Evolutionary conservation across 2,888 invertebrate genomes (phyloP), one percentile per base, ranked within the genome.

Genomic region (Osedax frankpressi): DNA sequence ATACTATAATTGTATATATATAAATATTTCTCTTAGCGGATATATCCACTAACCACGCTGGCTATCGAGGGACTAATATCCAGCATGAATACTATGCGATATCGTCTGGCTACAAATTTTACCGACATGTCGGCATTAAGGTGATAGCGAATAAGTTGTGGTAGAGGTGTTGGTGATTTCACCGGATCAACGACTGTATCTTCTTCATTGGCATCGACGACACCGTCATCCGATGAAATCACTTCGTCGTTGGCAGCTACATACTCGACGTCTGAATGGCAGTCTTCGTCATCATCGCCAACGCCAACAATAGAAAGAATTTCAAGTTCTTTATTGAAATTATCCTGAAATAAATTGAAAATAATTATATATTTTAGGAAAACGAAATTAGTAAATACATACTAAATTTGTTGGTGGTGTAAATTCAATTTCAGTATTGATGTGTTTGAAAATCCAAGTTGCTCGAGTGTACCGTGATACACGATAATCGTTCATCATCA

Each of bases 21-120:
- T n/a, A n/a, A n/a, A n/a, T n/a, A n/a, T n/a, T n/a, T n/a, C n/a
- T n/a, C n/a, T n/a, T n/a, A n/a, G n/a, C n/a, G n/a, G n/a, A n/a
- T n/a, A n/a, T n/a, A n/a, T n/a, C 60, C 65, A 79, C 88, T 86
- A 83, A 89, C 90, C 76, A 90, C 89, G 75, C 89, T 88, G 70
- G 90, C 88, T 74, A 89, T 87, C 1, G 91, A 91, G 11, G 91
- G 90, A 81, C 91, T 91, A 82, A 91, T 87, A 83, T 92, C 91
- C 75, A 92, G 85, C 78, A 90, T 89, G 81, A 90, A 90, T 69
- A 90, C 90, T 77, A 90, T 87, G 76, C 89, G 86, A 82, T 91
- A 91, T 75, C 87, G 87, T 77, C 89, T 88, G 26, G 90, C 88
- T 62, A 91, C 84, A 83, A 90, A 91, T 78, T 88, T 88, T 44